phyloP scores from a whole-genome alignment of 2,888 invertebrate genomes.

The Ecdyonurus torrentis region DNA sequence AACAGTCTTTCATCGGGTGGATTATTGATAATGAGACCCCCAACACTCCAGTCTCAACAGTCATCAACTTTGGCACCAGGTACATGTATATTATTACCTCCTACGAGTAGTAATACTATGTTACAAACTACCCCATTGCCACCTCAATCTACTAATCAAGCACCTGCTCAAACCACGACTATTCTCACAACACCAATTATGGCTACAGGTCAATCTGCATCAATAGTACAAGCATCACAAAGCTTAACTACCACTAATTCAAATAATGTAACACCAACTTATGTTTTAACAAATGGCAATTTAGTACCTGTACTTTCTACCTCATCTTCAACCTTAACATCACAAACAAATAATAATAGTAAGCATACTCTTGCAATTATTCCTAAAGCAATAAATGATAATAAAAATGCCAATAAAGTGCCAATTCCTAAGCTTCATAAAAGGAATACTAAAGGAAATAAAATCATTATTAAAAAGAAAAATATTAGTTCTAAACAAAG shows the following conservation, averaged over 20 bases:
- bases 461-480: background rate
- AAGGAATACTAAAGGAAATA: background rate
- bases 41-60: background rate
- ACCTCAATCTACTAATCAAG: background rate
- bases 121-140: background rate
- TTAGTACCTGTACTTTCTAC: background rate
- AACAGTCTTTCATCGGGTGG: background rate
- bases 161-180: background rate
- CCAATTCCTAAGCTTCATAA: background rate
- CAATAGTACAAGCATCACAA: background rate
- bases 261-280: background rate
- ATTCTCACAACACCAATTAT: background rate
- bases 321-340: too few species aligned
- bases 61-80: background rate
- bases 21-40: background rate
- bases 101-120: background rate
- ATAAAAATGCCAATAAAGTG: background rate
- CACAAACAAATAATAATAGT: too few species aligned
- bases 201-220: background rate
- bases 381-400: background rate
- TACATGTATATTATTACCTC: background rate
- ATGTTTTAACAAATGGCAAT: background rate
- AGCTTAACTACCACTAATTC: background rate
- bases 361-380: too few species aligned
- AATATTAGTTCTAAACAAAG: background rate